Percentiles rank a stretch among this genome's conserved stretches.
These are phyloP conservation scores for Drosophila maculinotata DNA, from an alignment of 2,888 invertebrate genomes.

Conservation along the genomic window DNA sequence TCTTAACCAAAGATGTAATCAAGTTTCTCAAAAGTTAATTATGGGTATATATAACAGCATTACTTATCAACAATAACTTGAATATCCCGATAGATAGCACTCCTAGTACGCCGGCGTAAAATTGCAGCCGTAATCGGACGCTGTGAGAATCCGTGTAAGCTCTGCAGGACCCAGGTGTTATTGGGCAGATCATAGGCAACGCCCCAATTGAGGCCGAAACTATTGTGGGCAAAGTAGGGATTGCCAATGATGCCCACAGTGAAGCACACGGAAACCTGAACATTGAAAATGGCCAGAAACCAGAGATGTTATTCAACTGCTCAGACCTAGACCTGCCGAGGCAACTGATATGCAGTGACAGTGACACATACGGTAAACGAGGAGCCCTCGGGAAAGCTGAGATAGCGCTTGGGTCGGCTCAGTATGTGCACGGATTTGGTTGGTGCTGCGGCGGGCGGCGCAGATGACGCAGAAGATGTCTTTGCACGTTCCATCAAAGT, in stretches of 20 bases:
- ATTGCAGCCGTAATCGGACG: constrained; percentile 80
- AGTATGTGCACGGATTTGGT: constrained; percentile 49
- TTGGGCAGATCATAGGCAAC: constrained; percentile 89
- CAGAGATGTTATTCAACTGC: constrained; percentile 17
- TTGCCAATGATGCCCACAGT: constrained; percentile 87
- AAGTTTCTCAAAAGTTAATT: too few relatives aligned
- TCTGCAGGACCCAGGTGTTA: constrained; percentile 85
- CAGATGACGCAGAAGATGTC: constrained; percentile 28
- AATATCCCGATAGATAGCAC: constrained; percentile 78
- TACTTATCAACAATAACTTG: constrained; percentile 89
- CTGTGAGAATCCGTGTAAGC: constrained; percentile 79
- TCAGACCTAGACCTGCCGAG: background rate
- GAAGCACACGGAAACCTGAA: constrained; percentile 87
- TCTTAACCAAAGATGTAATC: too few relatives aligned
- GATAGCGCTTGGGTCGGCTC: constrained; percentile 84
- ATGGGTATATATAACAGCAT: background rate
- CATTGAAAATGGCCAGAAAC: constrained; percentile 11
- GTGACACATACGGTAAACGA: constrained; percentile 86
- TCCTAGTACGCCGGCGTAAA: constrained; percentile 85
- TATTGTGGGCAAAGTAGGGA: constrained; percentile 87
- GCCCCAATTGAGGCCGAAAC: constrained; percentile 89
- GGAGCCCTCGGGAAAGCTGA: constrained; percentile 87
- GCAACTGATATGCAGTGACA: constrained; percentile 3
- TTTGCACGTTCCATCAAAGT: constrained; percentile 73
- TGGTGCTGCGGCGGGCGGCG: constrained; percentile 3